Evolutionary conservation across 2,888 invertebrate species (phyloP).

Genomic region (Apocheima hispidaria): DNA sequence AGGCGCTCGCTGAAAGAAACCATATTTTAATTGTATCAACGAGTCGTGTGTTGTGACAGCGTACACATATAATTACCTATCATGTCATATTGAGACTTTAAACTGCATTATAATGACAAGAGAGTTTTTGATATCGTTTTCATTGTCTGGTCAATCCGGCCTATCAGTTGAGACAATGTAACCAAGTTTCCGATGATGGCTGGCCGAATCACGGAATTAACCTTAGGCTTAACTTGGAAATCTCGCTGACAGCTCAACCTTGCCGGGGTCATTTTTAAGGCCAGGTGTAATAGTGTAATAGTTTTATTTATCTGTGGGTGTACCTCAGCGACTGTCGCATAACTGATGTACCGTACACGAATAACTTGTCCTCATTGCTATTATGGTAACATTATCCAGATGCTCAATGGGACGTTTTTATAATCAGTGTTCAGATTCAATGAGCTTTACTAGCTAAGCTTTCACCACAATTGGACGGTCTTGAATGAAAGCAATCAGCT

Average conservation of each 20-base stretch:
- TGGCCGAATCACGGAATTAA: slow-evolving; percentile 54
- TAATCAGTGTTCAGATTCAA: slow-evolving; percentile 12
- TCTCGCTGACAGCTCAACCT: slow-evolving; percentile 52
- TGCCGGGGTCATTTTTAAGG: slow-evolving; percentile 59
- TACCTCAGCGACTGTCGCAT: slow-evolving; percentile 18
- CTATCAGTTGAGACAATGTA: slow-evolving; percentile 35
- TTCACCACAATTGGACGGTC: slow-evolving; percentile 24
- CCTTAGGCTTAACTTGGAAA: slow-evolving; percentile 56
- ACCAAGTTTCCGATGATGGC: slow-evolving; percentile 49
- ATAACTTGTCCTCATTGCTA: background rate
- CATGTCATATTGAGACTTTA: background rate
- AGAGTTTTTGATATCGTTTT: slow-evolving; percentile 1
- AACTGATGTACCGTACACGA: too few relatives aligned
- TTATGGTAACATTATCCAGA: background rate
- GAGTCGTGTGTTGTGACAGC: too few relatives aligned
- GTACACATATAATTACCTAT: background rate
- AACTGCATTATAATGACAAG: background rate
- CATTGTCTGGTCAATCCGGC: slow-evolving; percentile 27
- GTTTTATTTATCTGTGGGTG: slow-evolving; percentile 5
- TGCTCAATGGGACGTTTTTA: background rate
- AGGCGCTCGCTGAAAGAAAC: background rate
- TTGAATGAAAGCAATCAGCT: slow-evolving; percentile 28
- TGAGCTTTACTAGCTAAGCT: slow-evolving; percentile 19
- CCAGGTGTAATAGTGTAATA: slow-evolving; percentile 43
- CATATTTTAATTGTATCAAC: slow-evolving; percentile 10